Evolutionary conservation across 2,888 invertebrate genomes (phyloP), one percentile per base, ranked within the genome.

Genomic region (Acleris literana): DNA sequence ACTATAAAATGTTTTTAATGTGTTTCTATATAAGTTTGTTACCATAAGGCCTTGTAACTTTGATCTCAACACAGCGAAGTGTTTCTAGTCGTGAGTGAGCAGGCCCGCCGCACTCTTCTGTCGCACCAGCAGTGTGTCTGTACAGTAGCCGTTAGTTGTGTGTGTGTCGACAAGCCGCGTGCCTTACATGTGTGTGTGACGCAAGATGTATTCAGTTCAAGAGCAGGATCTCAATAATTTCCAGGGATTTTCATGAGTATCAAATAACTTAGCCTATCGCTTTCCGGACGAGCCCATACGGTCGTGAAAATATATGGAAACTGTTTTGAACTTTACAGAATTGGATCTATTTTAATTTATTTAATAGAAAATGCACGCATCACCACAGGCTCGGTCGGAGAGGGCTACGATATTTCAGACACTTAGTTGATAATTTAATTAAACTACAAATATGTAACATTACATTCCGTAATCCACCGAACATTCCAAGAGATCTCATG

Each of bases 91-190:
- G 66, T 55, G 64, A 55, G 66, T 25, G 55, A 55, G n/a, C 29
- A 52, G 63, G 25, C 7, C 33, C 5, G 29, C 39, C 33, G 16
- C 58, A 48, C 64, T 64, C 29, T 7, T 62, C 44, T 60, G 49
- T 65, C 55, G 55, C 51, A 55, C 55, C n/a, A 7, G 29, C 52
- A 22, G 46, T 54, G 58, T 29, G 33, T 60, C 9, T 43, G 44
- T 52, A 29, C 44, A 43, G 55, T 52, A 60, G 43, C 44, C 49
- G 22, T 53, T 54, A 64, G 64, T 46, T n/a, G 17, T 46, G 43
- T 46, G 59, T 55, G 64, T 65, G 66, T 65, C 20, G 66, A 61
- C 52, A 52, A 60, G 65, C 54, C 64, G 55, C 66, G 66, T 66
- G 66, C 66, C 66, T 66, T 66, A 66, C 61, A 44, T 56, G 56